Evolutionary conservation across 1,140 invertebrate species (phyloP), one percentile per base, ranked within the genome.

Genomic region (Euwallacea similis): DNA sequence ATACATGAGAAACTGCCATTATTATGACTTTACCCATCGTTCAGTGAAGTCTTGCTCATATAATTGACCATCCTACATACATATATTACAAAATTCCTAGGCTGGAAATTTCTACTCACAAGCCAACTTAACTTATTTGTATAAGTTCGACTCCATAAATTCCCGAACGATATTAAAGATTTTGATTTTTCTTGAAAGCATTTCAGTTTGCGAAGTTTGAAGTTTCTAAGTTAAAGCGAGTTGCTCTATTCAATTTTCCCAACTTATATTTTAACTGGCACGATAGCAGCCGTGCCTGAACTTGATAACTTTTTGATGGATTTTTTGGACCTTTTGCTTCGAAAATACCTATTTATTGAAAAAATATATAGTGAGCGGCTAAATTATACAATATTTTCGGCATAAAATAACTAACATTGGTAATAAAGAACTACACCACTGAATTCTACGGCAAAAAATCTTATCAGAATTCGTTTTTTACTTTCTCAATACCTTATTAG

Each of bases 151-250:
- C 9, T 13, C 46, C 46, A 47, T 47, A 47, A 47, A 47, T 47
- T 47, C 46, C 6, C 46, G 46, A 47, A 47, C 46, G 46, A 10
- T 47, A 47, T 47, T 47, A 47, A 10, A 47, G 46, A 47, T 47
- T 47, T 47, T 47, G 46, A 47, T 47, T 47, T 47, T 47, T 47
- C 46, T 47, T 13, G 46, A 47, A 47, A 47, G 46, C 46, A 47
- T 10, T 47, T 47, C 46, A 13, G 46, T 47, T 13, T 13, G 46
- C 46, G 46, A 47, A 47, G 9, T 47, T 13, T 6, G 46, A 47
- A 47, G 46, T 47, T 47, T 47, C 2, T 33, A 33, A 33, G 21
- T 33, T 33, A 33, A 33, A 33, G 21, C 46, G n/a, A 47, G 9
- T 47, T 47, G 46, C 46, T 47, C 46, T 47, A 47, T 47, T 47